Evolutionary conservation across 30 jellyfish, hydroid and myxozoan genomes (phyloP), one percentile per base, ranked within the genome.

Genomic region (Rhopilema esculentum): DNA sequence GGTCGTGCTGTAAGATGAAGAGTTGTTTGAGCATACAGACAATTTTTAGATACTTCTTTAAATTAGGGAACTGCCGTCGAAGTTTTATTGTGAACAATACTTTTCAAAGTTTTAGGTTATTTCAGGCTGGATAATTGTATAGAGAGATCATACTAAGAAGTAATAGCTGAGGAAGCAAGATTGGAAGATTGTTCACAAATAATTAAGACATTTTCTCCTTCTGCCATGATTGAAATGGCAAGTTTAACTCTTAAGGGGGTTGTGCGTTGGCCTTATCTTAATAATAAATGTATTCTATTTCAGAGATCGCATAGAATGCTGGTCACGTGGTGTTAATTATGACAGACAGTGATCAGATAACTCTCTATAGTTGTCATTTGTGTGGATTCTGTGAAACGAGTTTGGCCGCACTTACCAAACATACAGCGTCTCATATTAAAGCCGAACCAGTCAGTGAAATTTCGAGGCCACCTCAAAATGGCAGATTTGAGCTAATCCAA

Each of bases 301-400:
- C 21, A 19, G 9, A 22, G 79, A 33, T 72, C 51, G 23, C 27
- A 1, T 27, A 33, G 83, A 29, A 69, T 22, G 79, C 22, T 25
- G 67, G 33, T 27, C 57, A 40, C 57, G 57, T 40, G 57, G 57
- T 40, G 1, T 51, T 16, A 32, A 62, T 52, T 9, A 85, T 85
- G 94, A 85, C 88, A 31, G 94, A 74, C 40, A 21, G 76, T 51
- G 94, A 85, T 51, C 94, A 85, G 69, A 85, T 85, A 6, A 85
- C 94, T 0, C 32, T 91, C 67, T 91, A 75, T 90, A 91, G 90
- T 72, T 92, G 98, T 75, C 92, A 94, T 23, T 62, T 92, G 64
- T 92, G 98, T 87, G 86, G 94, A 17, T 92, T 87, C 67, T 84
- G 97, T 23, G 98, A 92, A 72, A 92, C 97, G 15, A 84, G 97